phyloP scores from a whole-genome alignment of 2,113 vertebrate genomes.

The Monarcha castaneiventris region DNA sequence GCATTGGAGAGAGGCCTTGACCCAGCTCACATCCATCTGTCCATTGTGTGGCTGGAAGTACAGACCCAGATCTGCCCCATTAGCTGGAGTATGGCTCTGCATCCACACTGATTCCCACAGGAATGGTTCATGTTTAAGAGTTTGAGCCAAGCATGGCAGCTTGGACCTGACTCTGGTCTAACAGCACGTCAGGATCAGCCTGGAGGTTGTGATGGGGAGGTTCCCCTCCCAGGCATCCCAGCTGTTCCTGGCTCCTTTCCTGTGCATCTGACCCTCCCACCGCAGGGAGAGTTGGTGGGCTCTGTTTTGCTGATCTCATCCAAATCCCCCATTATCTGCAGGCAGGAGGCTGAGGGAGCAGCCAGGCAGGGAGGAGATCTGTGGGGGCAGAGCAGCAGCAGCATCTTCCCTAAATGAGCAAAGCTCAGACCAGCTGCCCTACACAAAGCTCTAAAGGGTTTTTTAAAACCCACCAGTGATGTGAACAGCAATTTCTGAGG shows the following conservation, averaged over 20 bases:
- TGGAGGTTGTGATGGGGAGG: not conserved
- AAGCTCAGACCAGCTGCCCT: not conserved
- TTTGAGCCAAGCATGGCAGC: not conserved
- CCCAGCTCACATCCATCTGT: not conserved
- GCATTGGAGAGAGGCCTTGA: not conserved
- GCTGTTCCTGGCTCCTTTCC: not conserved
- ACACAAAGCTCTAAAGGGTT: not conserved
- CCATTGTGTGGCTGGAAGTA: not conserved
- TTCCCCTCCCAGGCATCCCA: not conserved
- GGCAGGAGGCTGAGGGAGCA: not conserved
- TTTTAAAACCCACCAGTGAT: not conserved
- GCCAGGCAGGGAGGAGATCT: not conserved
- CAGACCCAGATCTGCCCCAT: not conserved
- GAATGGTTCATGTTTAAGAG: not conserved
- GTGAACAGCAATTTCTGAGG: not conserved
- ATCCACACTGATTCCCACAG: not conserved
- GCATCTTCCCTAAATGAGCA: not conserved
- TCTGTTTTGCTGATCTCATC: not conserved
- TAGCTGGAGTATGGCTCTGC: not conserved
- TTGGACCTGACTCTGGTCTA: not conserved
- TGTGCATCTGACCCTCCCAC: not conserved
- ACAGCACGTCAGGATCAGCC: accelerated
- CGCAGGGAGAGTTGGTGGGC: not conserved
- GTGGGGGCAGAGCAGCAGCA: not conserved
- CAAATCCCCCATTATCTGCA: not conserved